Evolutionary conservation across 64 coral and sea anemone genomes (phyloP).

Genomic region (Porites lutea): DNA sequence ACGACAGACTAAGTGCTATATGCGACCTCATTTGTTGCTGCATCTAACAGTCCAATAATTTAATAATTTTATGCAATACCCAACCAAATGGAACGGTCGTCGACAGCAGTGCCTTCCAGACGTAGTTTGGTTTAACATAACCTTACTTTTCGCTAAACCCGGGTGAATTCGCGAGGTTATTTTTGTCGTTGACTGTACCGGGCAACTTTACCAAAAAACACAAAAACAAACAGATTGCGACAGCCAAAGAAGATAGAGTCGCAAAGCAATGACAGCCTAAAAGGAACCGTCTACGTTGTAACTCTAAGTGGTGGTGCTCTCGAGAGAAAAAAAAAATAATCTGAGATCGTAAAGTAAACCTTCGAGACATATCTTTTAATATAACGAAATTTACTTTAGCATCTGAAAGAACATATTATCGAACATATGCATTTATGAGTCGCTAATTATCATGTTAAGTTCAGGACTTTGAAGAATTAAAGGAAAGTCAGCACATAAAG

Average conservation of each 20-base stretch:
- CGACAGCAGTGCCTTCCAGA: not conserved
- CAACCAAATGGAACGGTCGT: not conserved
- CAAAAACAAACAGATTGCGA: not conserved
- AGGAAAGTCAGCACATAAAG: not conserved
- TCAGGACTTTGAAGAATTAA: not conserved
- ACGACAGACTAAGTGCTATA: not conserved
- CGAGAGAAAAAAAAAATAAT: slow-evolving; percentile 2
- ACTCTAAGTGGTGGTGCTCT: not conserved
- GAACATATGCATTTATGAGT: not conserved
- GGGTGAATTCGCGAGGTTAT: not conserved
- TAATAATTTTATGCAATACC: slow-evolving; percentile 47
- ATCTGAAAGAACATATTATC: too few relatives aligned
- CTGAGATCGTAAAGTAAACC: not conserved
- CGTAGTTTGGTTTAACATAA: not conserved
- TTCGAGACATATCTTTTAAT: not conserved
- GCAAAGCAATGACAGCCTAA: not conserved
- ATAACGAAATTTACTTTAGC: too few relatives aligned
- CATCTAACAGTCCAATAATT: slow-evolving; percentile 19
- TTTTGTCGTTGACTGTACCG: not conserved
- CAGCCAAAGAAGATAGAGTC: not conserved
- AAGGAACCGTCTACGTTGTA: not conserved
- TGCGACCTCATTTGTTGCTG: not conserved
- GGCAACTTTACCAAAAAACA: not conserved
- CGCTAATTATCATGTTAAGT: slow-evolving; percentile 3
- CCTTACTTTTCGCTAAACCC: not conserved